Evolutionary conservation across 2,113 vertebrate genomes (phyloP).

Genomic region (Pyrgilauda ruficollis): DNA sequence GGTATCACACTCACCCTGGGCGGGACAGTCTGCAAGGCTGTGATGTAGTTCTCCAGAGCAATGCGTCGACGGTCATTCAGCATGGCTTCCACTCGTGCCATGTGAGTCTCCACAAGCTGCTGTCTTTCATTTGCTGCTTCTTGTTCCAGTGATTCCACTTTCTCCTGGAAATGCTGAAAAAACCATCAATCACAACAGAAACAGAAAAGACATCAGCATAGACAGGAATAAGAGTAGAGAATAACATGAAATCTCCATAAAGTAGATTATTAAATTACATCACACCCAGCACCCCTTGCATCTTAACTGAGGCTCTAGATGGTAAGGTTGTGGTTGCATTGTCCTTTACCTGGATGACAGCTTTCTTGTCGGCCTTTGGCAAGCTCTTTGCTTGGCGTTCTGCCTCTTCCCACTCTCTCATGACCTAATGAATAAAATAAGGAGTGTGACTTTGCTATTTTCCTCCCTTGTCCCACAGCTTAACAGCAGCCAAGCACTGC

Average conservation of each 20-base stretch:
- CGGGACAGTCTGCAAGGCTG: constrained; percentile 87
- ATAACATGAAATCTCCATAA: neutral
- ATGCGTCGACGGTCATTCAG: constrained; percentile 93
- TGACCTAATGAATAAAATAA: constrained; percentile 79
- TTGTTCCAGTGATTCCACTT: constrained; percentile 94
- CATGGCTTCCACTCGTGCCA: constrained; percentile 96
- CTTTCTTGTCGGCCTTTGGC: constrained; percentile 94
- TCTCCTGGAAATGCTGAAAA: constrained; percentile 94
- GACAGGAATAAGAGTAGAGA: neutral
- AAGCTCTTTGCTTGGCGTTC: constrained; percentile 95
- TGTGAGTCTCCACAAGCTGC: constrained; percentile 96
- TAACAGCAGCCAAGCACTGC: neutral
- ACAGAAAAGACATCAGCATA: neutral
- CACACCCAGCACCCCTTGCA: neutral
- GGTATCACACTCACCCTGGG: constrained; percentile 69
- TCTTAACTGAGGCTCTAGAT: neutral
- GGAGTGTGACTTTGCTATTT: neutral
- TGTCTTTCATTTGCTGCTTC: constrained; percentile 95
- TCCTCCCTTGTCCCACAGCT: neutral
- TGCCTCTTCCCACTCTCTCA: constrained; percentile 98
- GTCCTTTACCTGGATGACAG: constrained; percentile 90
- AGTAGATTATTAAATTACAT: neutral
- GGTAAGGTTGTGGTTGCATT: neutral
- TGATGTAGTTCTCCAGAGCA: constrained; percentile 95
- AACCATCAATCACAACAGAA: neutral